phyloP scores from a whole-genome alignment of 2,888 invertebrate species.

The Cynaeus angustus region DNA sequence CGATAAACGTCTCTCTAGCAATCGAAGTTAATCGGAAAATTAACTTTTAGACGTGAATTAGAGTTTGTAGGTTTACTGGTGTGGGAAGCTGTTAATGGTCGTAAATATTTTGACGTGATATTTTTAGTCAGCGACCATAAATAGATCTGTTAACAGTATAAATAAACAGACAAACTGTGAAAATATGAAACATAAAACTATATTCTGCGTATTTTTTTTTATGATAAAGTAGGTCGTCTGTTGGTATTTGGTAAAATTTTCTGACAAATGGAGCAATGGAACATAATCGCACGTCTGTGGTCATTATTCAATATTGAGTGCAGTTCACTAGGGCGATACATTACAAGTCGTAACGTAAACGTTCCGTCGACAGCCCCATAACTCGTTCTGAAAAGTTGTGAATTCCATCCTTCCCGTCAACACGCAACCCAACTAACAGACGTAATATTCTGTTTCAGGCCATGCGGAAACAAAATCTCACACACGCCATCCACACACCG shows the following conservation, averaged over 20 bases:
- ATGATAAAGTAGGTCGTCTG: too few species aligned
- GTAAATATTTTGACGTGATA: too few species aligned
- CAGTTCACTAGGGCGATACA: conserved; percentile 39
- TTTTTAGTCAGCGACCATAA: too few species aligned
- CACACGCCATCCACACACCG: conserved; percentile 68
- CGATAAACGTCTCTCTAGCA: too few species aligned
- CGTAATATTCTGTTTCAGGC: conserved; percentile 63
- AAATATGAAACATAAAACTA: too few species aligned
- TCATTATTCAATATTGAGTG: conserved; percentile 48
- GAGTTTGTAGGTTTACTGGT: too few species aligned
- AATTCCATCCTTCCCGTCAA: conserved; percentile 24
- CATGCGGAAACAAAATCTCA: conserved; percentile 67
- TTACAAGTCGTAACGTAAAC: conserved; percentile 31
- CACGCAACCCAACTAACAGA: conserved; percentile 31
- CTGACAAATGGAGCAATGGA: conserved; percentile 26
- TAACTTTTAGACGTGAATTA: too few species aligned
- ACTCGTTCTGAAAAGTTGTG: conserved; percentile 34
- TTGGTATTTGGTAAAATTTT: conserved; percentile 32
- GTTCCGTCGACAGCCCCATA: conserved; percentile 36
- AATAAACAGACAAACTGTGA: too few species aligned
- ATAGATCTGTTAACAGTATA: too few species aligned
- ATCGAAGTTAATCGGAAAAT: too few species aligned
- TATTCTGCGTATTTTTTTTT: too few species aligned
- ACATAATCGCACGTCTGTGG: conserved; percentile 40
- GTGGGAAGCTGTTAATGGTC: too few species aligned